A percentile compares a stretch with the other conserved stretches of the same genome.
phyloP scores from a whole-genome alignment of 2,113 vertebrate genomes.

The Tragelaphus strepsiceros region DNA sequence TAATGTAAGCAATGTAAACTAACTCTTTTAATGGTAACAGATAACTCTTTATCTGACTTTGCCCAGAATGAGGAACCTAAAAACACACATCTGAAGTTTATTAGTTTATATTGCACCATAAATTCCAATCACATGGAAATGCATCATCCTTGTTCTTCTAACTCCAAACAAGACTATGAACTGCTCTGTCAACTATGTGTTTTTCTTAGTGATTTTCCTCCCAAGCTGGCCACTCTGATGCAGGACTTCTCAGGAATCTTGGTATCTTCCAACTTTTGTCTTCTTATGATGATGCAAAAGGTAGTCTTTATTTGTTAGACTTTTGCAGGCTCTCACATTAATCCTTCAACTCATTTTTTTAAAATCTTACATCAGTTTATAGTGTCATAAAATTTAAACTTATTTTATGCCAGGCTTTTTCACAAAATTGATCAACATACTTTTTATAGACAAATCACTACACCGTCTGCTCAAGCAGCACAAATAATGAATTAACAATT shows the following conservation, averaged over 20 bases:
- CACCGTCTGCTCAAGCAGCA: neutral
- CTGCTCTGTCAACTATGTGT: fast-evolving
- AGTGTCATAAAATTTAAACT: constrained; percentile 35
- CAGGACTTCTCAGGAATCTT: neutral
- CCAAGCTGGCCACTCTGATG: neutral
- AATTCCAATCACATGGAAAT: neutral
- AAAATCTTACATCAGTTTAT: neutral
- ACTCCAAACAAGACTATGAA: neutral
- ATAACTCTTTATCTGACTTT: neutral
- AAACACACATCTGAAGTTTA: neutral
- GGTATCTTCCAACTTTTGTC: neutral
- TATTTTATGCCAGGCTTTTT: constrained; percentile 34
- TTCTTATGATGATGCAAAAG: neutral
- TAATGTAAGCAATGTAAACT: neutral
- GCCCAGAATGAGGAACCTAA: neutral
- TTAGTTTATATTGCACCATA: neutral
- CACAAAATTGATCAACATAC: constrained; percentile 42
- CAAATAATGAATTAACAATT: constrained; percentile 57
- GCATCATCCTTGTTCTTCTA: neutral
- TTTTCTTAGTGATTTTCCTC: neutral
- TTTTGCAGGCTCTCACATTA: neutral
- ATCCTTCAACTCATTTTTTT: neutral
- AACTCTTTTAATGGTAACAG: neutral
- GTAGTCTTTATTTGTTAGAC: neutral
- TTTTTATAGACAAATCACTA: constrained; percentile 47